Percentiles rank a stretch among this genome's conserved stretches.
phyloP scores from a whole-genome alignment of 2,888 invertebrate genomes.

The Spodoptera exigua region DNA sequence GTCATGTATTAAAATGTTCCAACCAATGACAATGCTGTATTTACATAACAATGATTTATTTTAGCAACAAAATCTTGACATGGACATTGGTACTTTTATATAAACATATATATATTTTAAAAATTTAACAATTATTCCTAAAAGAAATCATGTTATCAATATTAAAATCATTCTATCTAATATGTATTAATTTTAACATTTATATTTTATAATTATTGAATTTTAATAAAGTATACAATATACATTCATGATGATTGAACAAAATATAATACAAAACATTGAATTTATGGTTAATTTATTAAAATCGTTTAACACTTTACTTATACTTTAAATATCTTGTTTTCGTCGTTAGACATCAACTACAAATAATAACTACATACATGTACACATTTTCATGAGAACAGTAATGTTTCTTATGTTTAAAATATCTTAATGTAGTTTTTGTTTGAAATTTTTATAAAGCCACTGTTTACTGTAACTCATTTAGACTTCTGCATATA shows the following conservation, averaged over 20 bases:
- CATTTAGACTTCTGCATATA: no score
- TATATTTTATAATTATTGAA: constrained; percentile 20
- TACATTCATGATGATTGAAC: constrained; percentile 6
- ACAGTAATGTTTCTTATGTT: constrained; percentile 28
- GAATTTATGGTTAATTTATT: constrained; percentile 22
- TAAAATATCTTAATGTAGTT: constrained; percentile 20
- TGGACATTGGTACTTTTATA: constrained; percentile 15
- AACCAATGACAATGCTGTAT: constrained; percentile 71
- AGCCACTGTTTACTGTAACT: constrained; percentile 29
- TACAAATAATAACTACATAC: constrained; percentile 52
- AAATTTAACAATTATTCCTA: constrained; percentile 37
- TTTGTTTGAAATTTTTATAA: constrained; percentile 15
- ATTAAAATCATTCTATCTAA: constrained; percentile 35
- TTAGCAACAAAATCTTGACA: constrained; percentile 68
- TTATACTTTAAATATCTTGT: constrained; percentile 20
- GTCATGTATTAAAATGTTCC: constrained; percentile 79
- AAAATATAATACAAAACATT: constrained; percentile 24
- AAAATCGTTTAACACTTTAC: constrained; percentile 15
- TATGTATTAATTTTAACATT: constrained; percentile 27
- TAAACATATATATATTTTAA: constrained; percentile 18
- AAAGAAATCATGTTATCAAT: constrained; percentile 44
- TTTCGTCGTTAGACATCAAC: constrained; percentile 29
- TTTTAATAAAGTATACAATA: constrained; percentile 15
- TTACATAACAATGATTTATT: constrained; percentile 74
- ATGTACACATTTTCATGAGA: constrained; percentile 46